Conservation (phyloP, 2,113 vertebrate species). For the Platichthys stellatus region DNA sequence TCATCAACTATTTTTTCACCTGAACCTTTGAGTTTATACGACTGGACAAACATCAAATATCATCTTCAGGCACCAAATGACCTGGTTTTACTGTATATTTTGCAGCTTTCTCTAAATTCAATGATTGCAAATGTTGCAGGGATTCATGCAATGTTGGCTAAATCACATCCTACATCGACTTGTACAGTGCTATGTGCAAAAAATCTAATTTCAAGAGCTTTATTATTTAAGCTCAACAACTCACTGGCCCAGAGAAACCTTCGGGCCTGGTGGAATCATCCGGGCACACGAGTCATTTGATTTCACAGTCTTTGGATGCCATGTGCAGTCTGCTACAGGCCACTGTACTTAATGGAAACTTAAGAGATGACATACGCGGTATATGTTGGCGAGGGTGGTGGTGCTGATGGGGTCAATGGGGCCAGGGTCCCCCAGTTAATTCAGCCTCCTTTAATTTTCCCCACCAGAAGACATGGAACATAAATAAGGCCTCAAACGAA, state of each 20-base stretch:
- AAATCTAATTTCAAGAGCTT: not conserved
- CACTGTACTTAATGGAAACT: not conserved
- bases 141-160: not conserved
- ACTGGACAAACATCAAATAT: no score
- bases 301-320: not conserved
- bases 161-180: not conserved
- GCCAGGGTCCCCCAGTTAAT: not conserved
- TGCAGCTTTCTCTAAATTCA: not conserved
- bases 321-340: constrained; percentile 15
- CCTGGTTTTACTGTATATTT: no score
- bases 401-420: not conserved
- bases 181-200: not conserved
- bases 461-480: constrained; percentile 10
- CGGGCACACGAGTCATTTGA: no score
- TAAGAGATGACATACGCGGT: not conserved
- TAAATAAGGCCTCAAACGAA: not conserved
- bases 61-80: no score
- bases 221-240: not conserved
- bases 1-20: no score
- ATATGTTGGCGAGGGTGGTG: no score
- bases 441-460: not conserved
- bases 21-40: no score
- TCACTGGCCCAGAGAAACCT: no score
- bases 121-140: not conserved
- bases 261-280: not conserved